Evolutionary conservation across 2,797 vertebrate species (phyloP).

Genomic region (Emys orbicularis): DNA sequence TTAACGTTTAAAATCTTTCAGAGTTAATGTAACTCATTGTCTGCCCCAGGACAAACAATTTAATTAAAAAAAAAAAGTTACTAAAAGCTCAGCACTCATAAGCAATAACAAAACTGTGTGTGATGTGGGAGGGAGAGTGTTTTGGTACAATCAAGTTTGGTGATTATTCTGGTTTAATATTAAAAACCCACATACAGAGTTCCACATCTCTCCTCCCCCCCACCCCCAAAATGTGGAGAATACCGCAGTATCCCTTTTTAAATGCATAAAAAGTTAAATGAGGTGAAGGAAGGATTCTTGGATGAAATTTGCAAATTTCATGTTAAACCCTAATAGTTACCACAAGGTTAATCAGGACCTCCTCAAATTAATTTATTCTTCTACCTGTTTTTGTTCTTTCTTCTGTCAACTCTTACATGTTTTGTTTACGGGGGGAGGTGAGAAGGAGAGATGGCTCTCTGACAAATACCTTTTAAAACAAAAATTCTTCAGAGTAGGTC

Average conservation of each 20-base stretch:
- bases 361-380: not conserved
- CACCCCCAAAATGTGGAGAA: not conserved
- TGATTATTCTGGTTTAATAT: too few relatives aligned
- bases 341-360: not conserved
- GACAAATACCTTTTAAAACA: not conserved
- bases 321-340: not conserved
- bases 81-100: too few relatives aligned
- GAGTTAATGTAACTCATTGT: constrained; percentile 9
- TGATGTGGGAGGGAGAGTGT: too few relatives aligned
- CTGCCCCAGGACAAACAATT: not conserved
- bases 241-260: not conserved
- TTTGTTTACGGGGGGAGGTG: accelerated
- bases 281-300: not conserved
- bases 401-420: not conserved
- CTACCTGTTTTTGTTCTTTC: not conserved
- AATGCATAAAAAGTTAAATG: not conserved
- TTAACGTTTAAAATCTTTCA: constrained; percentile 2
- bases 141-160: too few relatives aligned
- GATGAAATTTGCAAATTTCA: not conserved
- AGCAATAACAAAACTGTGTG: too few relatives aligned
- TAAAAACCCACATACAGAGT: too few relatives aligned
- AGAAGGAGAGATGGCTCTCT: not conserved
- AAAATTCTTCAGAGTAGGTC: not conserved
- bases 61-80: too few relatives aligned
- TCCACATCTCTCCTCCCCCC: too few relatives aligned